Evolutionary conservation across 2,888 invertebrate species (phyloP), one percentile per base, ranked within the genome.

Genomic region (Acrocera orbiculus): DNA sequence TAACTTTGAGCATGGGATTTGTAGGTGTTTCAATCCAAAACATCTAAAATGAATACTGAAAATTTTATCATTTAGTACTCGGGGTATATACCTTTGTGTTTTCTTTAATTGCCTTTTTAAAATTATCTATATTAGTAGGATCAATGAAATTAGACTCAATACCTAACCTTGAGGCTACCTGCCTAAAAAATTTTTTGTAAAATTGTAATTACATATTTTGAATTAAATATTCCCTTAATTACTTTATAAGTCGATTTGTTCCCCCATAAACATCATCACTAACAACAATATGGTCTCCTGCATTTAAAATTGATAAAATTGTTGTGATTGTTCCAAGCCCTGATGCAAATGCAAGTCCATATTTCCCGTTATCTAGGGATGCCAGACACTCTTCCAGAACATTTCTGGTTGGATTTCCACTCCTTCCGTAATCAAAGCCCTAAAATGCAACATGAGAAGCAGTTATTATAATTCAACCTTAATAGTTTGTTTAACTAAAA

Each of bases 191-290:
- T 13, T 9, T 15, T 13, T 28, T 5, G 19, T 22, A 4, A 13
- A 8, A n/a, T n/a, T n/a, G 5, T 28, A 5, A 9, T 24, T 6
- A 4, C 22, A 8, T 22, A 4, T 22, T 22, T 31, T 5, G 16
- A 11, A 6, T 11, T 10, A 19, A 13, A 14, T 5, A n/a, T 20
- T 17, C 14, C 14, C 20, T 15, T 13, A 17, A 40, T 47, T 67
- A 67, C 48, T 76, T 69, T 52, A 76, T 76, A 51, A 76, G 52
- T 45, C 90, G 69, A 50, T 82, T 81, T 1, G 87, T 87, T 15
- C 95, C 96, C 33, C 96, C 96, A 51, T 96, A 98, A 4, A 95
- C 68, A 59, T 96, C 96, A 56, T 95, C 89, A 39, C 81, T 76
- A 47, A 80, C 75, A 27, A 98, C 58, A 9, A 98, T 65, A 52